Evolutionary conservation across 2,113 vertebrate genomes (phyloP).

Genomic region (Paedocypris sp.): DNA sequence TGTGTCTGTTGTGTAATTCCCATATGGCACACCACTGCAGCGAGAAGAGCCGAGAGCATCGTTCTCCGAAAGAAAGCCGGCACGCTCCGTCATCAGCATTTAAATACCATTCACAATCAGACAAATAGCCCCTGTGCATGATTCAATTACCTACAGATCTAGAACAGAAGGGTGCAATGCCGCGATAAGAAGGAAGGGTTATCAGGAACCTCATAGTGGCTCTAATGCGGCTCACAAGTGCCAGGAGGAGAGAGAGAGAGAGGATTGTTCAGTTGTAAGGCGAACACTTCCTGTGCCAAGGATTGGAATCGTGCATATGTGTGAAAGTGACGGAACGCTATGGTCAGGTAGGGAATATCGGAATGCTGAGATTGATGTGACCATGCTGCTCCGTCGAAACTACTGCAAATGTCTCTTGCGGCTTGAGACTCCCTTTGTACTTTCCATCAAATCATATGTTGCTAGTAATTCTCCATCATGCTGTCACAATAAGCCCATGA

Average conservation of each 20-base stretch:
- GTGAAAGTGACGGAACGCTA: conserved; percentile 12
- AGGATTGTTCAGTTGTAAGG: conserved; percentile 14
- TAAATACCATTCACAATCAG: conserved; percentile 17
- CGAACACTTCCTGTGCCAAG: conserved; percentile 28
- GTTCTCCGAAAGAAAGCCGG: not conserved
- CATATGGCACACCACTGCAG: conserved; percentile 28
- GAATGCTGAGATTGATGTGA: not conserved
- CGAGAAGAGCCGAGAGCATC: not conserved
- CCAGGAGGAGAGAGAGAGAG: not conserved
- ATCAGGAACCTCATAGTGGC: conserved; percentile 12
- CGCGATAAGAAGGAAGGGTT: conserved; percentile 31
- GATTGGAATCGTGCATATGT: conserved; percentile 1
- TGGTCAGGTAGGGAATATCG: not conserved
- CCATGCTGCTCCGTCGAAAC: conserved; percentile 1
- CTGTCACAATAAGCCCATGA: conserved; percentile 19
- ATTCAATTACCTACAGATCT: conserved; percentile 31
- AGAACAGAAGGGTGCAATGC: conserved; percentile 19
- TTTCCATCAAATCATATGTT: not conserved
- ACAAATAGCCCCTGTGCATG: conserved; percentile 22
- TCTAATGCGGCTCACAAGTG: not conserved
- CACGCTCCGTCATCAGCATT: not conserved
- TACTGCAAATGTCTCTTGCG: not conserved
- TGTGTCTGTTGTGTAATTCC: conserved; percentile 31
- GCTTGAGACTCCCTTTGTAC: not conserved
- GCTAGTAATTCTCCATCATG: not conserved